These are phyloP conservation scores for Ictalurus furcatus DNA, from an alignment of 2,113 vertebrate genomes.

Conservation along the genomic window DNA sequence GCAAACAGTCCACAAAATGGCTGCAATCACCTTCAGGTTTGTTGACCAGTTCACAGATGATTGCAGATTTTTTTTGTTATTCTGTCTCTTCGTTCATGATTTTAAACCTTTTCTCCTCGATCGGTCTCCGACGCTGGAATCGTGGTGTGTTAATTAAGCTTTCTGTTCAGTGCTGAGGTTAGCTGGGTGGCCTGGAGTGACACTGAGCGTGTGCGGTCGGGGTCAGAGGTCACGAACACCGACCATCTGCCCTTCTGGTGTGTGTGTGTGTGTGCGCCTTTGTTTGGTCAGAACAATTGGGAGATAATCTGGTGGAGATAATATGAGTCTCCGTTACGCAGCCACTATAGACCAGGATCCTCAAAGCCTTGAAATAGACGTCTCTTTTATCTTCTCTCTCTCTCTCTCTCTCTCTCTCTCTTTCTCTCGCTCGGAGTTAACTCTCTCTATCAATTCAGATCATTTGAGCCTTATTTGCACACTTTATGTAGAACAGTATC, in stretches of 20 bases:
- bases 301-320: slow-evolving; percentile 88
- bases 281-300: slow-evolving; percentile 91
- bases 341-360: slow-evolving; percentile 31
- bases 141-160: neutral
- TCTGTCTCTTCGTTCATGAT: neutral
- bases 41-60: neutral
- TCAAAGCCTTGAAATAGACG: slow-evolving; percentile 69
- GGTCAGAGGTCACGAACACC: slow-evolving; percentile 82
- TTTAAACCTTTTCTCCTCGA: neutral
- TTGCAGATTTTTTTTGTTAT: neutral
- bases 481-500: slow-evolving; percentile 1
- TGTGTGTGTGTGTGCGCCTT: slow-evolving; percentile 74
- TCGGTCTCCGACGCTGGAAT: neutral
- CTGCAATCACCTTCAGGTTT: neutral
- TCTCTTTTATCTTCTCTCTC: slow-evolving; percentile 55
- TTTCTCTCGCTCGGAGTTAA: neutral
- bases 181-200: slow-evolving; percentile 64
- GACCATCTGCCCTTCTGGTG: slow-evolving; percentile 86
- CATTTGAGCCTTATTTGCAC: slow-evolving; percentile 29
- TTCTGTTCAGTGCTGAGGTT: slow-evolving; percentile 32
- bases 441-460: neutral
- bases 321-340: slow-evolving; percentile 70
- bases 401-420: neutral
- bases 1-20: neutral
- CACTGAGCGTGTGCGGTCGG: slow-evolving; percentile 60